Evolutionary conservation across 2,888 invertebrate genomes (phyloP), one percentile per base, ranked within the genome.

Genomic region (Watsonalla binaria): DNA sequence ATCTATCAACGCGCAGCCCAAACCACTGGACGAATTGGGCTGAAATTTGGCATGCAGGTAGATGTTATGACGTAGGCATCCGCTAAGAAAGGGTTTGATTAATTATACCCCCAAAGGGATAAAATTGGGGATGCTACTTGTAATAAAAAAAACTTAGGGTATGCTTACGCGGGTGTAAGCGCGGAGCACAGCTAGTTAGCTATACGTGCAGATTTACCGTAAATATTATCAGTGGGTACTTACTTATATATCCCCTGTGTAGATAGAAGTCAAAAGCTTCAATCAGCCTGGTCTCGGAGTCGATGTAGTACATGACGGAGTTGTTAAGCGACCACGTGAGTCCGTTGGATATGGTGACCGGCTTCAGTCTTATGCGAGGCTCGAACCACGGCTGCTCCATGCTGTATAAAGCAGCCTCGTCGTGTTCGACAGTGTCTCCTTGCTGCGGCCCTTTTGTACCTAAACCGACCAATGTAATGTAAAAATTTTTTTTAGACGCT

Each of bases 271-370:
- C 61, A 45, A 46, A 58, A 13, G n/a, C 49, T 6, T 7, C 11
- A 6, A 58, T 35, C 33, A 11, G 54, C 33, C 61, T 54, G 4
- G 57, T 58, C 6, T 45, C 45, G 5, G 49, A 51, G 45, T 61
- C 61, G 11, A 47, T 61, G 50, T 57, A 57, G 48, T 54, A 61
- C 55, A 61, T 52, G 42, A 51, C 57, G 24, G n/a, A 53, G 37
- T 55, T 56, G 39, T 59, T 46, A 7, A 46, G 39, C n/a, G 61
- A 57, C 95, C 95, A 96, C 6, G 92, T 92, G 15, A 95, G 71
- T 0, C 95, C 95, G 67, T 95, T 95, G 47, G 95, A 94, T 50
- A 94, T 91, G 34, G 91, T 86, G 7, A 93, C 92, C 2, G 72
- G 68, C 8, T 62, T 66, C 8, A 71, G 62, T 42, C 63, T 65